These are phyloP conservation scores for Ephestia elutella DNA, from an alignment of 1,140 invertebrate species.

Conservation along the genomic window DNA sequence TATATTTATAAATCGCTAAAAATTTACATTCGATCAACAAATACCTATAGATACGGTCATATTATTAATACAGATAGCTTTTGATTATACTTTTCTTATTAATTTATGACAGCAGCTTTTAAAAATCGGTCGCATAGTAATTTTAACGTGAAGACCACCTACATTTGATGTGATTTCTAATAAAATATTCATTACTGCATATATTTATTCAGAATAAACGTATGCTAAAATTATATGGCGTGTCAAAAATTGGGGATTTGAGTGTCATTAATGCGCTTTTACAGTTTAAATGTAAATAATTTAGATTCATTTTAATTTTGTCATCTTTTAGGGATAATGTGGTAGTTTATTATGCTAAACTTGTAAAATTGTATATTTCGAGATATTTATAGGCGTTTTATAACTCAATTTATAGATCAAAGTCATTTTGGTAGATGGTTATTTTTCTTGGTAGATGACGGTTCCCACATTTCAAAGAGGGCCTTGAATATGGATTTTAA, in stretches of 20 bases:
- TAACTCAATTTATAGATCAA: no score
- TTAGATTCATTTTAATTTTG: not conserved
- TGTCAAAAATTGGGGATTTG: not conserved
- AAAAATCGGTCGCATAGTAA: conserved; percentile 3
- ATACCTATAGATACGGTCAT: no score
- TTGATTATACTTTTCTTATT: not conserved
- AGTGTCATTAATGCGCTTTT: not conserved
- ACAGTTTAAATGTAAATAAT: conserved; percentile 1
- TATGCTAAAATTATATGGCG: conserved; percentile 1
- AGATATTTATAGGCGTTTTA: no score
- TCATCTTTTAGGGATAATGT: not conserved
- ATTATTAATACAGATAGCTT: not conserved
- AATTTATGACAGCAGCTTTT: not conserved
- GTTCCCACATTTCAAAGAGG: no score
- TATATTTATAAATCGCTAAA: no score
- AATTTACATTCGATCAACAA: no score
- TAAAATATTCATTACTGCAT: conserved; percentile 1
- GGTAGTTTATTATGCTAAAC: no score
- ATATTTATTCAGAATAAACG: not conserved
- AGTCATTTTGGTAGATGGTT: no score
- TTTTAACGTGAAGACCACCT: not conserved
- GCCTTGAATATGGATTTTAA: no score
- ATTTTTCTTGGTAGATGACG: no score
- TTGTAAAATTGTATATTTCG: no score
- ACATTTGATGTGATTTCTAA: conserved; percentile 5